Percentiles rank a stretch among this genome's conserved stretches.
Conservation (phyloP, 2,797 vertebrate genomes). For the Oreochromis mossambicus region DNA sequence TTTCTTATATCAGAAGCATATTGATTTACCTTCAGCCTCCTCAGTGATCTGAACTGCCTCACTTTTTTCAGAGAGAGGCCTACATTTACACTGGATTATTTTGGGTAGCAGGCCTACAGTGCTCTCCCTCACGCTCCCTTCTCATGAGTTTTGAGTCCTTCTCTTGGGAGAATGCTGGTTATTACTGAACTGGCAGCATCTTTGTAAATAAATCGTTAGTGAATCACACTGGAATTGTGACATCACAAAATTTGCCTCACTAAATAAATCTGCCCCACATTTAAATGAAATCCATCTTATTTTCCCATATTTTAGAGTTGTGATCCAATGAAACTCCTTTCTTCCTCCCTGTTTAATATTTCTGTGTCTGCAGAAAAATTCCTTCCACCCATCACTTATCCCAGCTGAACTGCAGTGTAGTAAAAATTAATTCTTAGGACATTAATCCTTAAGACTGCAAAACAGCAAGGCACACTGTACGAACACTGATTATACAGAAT, state of each 20-base stretch:
- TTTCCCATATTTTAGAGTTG: background rate
- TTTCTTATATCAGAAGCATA: background rate
- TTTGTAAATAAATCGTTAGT: background rate
- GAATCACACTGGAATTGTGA: background rate
- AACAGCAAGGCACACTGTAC: background rate
- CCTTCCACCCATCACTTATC: fast-evolving
- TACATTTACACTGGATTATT: background rate
- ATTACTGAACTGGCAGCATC: background rate
- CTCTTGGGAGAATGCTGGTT: background rate
- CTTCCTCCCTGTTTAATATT: background rate
- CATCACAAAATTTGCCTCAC: background rate
- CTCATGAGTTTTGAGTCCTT: background rate
- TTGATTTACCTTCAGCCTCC: background rate
- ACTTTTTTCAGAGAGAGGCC: background rate
- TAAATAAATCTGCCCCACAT: background rate
- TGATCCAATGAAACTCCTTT: background rate
- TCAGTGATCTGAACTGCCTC: background rate
- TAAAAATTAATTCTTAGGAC: background rate
- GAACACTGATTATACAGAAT: background rate
- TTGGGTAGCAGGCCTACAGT: background rate
- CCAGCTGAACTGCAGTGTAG: background rate
- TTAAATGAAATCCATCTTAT: background rate
- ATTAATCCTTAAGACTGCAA: background rate
- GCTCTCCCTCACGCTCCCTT: fast-evolving
- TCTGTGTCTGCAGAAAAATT: background rate